These are phyloP conservation scores for Antechinus flavipes DNA, from an alignment of 2,113 vertebrate species.

Conservation along the genomic window DNA sequence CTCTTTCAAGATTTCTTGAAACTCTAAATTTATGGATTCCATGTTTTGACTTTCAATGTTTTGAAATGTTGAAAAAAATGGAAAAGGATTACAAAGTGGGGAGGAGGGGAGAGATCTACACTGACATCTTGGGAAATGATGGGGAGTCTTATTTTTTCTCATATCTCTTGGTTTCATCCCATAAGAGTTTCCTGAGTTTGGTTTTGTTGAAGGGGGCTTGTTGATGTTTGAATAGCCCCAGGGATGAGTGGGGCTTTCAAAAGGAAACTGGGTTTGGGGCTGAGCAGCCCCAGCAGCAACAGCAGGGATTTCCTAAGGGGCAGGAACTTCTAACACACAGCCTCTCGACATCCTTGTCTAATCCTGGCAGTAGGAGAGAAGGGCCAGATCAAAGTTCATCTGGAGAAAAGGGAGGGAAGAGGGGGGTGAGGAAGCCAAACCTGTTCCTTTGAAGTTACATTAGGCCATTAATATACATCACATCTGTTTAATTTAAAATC, in stretches of 20 bases:
- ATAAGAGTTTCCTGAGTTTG: conserved; percentile 16
- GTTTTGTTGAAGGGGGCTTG: neutral
- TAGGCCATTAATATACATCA: conserved; percentile 52
- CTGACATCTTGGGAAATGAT: neutral
- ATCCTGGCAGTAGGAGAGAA: conserved; percentile 28
- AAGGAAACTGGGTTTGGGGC: conserved; percentile 29
- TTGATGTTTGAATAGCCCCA: conserved; percentile 18
- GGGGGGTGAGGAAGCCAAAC: conserved; percentile 14
- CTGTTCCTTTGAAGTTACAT: conserved; percentile 63
- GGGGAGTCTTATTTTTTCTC: conserved; percentile 16
- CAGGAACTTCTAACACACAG: neutral
- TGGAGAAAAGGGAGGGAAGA: conserved; percentile 53
- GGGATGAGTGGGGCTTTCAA: neutral
- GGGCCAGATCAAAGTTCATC: conserved; percentile 51
- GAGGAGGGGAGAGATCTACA: neutral
- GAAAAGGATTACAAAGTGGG: neutral
- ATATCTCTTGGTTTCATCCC: conserved; percentile 3
- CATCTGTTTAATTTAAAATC: conserved; percentile 55
- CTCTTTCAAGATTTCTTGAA: neutral
- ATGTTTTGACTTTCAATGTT: neutral
- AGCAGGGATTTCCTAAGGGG: neutral
- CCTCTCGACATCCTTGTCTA: conserved; percentile 15
- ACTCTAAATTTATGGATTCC: neutral
- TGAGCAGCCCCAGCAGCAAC: neutral
- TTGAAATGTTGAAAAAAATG: conserved; percentile 48